Conservation (phyloP, 2,113 vertebrate species). For the Corvus cornix region DNA sequence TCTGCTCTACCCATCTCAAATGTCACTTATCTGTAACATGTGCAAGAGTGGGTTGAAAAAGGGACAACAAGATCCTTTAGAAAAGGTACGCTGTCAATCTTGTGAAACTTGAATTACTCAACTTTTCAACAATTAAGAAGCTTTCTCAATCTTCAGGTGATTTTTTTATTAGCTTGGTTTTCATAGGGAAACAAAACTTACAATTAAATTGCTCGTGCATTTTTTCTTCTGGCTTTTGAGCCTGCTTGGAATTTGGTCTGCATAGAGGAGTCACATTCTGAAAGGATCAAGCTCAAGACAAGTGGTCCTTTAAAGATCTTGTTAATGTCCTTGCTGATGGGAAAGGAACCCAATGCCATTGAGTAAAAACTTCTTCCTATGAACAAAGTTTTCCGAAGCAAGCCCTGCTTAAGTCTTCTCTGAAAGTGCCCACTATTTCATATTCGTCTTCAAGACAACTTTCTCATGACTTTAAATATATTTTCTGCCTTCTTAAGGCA, state of each 20-base stretch:
- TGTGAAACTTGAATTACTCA: neutral
- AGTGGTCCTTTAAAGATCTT: neutral
- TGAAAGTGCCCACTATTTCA: neutral
- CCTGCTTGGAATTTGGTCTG: neutral
- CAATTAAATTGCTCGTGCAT: neutral
- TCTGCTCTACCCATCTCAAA: neutral
- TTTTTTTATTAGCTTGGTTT: neutral
- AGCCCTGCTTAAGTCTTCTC: neutral
- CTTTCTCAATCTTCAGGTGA: neutral
- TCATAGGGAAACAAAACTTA: neutral
- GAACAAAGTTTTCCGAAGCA: neutral
- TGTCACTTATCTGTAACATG: neutral
- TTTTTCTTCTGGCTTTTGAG: neutral
- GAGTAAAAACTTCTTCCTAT: neutral
- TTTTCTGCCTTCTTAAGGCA: neutral
- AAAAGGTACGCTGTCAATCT: neutral
- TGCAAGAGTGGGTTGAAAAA: neutral
- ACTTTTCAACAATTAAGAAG: neutral
- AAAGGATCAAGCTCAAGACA: neutral
- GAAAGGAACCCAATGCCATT: neutral
- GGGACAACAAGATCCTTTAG: neutral
- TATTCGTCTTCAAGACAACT: neutral
- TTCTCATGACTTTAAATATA: neutral
- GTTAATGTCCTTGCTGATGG: neutral
- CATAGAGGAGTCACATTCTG: neutral